Evolutionary conservation across 2,113 vertebrate genomes (phyloP).

Genomic region (Notothenia coriiceps): DNA sequence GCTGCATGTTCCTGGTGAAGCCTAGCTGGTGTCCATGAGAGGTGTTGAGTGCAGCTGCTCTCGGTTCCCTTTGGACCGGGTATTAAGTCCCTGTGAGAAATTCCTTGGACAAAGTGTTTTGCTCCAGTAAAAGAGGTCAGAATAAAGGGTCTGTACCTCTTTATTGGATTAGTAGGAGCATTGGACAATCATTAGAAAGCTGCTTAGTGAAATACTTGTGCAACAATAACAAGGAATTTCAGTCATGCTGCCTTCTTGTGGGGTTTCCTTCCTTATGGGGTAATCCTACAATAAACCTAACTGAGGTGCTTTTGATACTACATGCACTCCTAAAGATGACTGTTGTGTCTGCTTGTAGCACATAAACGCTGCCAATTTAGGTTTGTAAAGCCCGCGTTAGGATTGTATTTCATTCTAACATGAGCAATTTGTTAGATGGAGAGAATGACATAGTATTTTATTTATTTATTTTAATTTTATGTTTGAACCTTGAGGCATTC

Average conservation of each 20-base stretch:
- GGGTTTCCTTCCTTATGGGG: constrained; percentile 20
- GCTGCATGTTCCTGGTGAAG: background rate
- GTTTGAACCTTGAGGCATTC: background rate
- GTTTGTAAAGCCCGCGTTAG: constrained; percentile 22
- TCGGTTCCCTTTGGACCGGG: constrained; percentile 31
- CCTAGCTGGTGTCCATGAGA: background rate
- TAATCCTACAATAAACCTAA: constrained; percentile 35
- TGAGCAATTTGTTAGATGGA: constrained; percentile 1
- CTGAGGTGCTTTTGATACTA: constrained; percentile 8
- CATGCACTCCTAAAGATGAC: constrained; percentile 1
- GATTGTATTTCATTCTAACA: background rate
- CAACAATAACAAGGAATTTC: constrained; percentile 43
- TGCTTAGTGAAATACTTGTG: constrained; percentile 62
- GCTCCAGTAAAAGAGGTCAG: constrained; percentile 42
- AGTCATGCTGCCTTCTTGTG: constrained; percentile 34
- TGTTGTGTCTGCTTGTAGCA: background rate
- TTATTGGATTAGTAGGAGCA: constrained; percentile 58
- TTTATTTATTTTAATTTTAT: background rate
- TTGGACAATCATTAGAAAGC: constrained; percentile 58
- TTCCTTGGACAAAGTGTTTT: constrained; percentile 24
- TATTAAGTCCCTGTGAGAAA: constrained; percentile 39
- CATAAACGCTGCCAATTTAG: background rate
- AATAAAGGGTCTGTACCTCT: constrained; percentile 39
- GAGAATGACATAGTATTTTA: background rate
- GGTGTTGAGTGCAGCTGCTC: constrained; percentile 24